Evolutionary conservation across 2,113 vertebrate species (phyloP).

Genomic region (Vidua macroura): DNA sequence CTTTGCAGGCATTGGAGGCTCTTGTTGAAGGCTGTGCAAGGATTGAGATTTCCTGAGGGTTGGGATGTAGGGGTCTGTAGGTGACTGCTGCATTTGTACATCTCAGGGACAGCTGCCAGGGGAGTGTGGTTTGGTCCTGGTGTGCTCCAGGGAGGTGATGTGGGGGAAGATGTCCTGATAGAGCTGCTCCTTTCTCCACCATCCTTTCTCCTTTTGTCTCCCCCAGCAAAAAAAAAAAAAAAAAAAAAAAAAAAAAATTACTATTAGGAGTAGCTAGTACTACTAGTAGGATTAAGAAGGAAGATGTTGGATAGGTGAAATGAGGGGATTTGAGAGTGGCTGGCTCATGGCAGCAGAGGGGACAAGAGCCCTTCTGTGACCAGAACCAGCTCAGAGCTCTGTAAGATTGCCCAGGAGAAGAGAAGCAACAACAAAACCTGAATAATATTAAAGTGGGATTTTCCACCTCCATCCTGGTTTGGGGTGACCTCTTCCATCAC

Average conservation of each 20-base stretch:
- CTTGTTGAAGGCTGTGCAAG: not conserved
- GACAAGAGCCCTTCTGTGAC: not conserved
- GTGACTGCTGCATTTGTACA: fast-evolving
- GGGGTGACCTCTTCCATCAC: not conserved
- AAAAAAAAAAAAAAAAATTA: not conserved
- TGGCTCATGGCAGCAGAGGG: not conserved
- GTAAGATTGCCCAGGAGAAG: not conserved
- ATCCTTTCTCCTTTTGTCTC: not conserved
- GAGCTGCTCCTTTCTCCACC: not conserved
- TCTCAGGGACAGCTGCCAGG: not conserved
- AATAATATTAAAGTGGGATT: not conserved
- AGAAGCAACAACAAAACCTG: not conserved
- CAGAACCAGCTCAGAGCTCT: not conserved
- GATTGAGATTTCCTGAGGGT: not conserved
- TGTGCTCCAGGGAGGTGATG: not conserved
- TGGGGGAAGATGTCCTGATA: not conserved
- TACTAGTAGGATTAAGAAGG: not conserved
- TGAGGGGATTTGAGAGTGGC: not conserved
- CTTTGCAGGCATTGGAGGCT: not conserved
- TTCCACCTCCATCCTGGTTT: not conserved
- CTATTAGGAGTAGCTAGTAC: not conserved
- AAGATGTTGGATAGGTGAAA: not conserved
- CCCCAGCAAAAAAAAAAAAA: too few relatives aligned
- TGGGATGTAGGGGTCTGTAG: not conserved
- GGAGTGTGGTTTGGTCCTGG: not conserved